These are phyloP conservation scores for Phaethon lepturus DNA, from an alignment of 2,113 vertebrate genomes.

Conservation along the genomic window DNA sequence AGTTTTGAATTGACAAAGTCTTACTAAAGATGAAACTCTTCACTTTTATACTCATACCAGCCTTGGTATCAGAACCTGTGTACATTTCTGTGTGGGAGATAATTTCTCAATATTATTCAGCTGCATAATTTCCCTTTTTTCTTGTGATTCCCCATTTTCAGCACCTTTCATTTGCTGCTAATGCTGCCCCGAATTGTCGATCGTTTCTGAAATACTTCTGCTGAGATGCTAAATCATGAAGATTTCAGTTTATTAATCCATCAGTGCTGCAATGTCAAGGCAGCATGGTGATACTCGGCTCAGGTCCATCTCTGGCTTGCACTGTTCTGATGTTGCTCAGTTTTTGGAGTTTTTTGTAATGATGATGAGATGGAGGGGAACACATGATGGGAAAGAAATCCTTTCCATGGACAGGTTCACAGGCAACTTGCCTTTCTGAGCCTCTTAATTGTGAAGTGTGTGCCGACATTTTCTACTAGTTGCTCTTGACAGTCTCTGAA, in stretches of 20 bases:
- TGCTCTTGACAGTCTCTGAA: neutral
- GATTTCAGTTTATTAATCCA: neutral
- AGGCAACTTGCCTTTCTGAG: neutral
- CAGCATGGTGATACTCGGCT: neutral
- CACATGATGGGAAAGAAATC: neutral
- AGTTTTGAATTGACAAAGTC: slow-evolving; percentile 24
- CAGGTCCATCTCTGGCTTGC: neutral
- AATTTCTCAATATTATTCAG: slow-evolving; percentile 51
- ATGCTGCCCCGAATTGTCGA: neutral
- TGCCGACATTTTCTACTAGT: neutral
- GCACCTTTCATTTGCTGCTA: neutral
- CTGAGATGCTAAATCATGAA: neutral
- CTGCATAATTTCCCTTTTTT: slow-evolving; percentile 47
- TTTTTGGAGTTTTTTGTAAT: neutral
- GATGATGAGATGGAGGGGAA: neutral
- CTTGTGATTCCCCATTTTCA: slow-evolving; percentile 28
- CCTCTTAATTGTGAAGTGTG: neutral
- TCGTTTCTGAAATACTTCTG: neutral
- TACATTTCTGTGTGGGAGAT: neutral
- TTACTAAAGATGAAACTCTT: slow-evolving; percentile 54
- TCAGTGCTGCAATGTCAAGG: neutral
- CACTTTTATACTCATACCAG: slow-evolving; percentile 28
- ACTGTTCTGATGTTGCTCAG: neutral
- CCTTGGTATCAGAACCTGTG: neutral
- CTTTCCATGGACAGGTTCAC: neutral